phyloP scores from a whole-genome alignment of 2,113 vertebrate genomes.

The Lepidiolamprologus cunningtoni region DNA sequence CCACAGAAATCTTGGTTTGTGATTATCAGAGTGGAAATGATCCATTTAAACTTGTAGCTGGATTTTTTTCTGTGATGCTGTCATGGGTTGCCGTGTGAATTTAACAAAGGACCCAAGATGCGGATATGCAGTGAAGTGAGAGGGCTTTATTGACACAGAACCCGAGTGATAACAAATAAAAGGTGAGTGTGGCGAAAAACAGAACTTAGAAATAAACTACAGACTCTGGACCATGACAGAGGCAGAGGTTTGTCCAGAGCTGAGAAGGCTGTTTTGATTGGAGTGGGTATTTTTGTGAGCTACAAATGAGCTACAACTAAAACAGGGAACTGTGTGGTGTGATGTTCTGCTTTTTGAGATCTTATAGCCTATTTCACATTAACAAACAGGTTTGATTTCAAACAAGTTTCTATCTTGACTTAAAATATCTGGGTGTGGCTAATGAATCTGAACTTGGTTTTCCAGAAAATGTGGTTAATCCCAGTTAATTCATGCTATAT shows the following conservation, averaged over 20 bases:
- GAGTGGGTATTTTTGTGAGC: not conserved
- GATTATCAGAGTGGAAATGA: constrained; percentile 40
- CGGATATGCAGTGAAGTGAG: not conserved
- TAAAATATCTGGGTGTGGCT: not conserved
- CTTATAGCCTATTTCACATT: not conserved
- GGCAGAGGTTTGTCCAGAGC: not conserved
- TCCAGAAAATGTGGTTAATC: not conserved
- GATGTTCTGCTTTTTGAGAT: not conserved
- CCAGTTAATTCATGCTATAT: not conserved
- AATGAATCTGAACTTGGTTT: not conserved
- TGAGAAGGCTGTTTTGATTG: not conserved
- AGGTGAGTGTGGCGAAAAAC: not conserved
- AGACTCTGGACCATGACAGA: not conserved
- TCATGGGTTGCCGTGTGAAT: not conserved
- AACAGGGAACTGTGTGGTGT: constrained; percentile 3
- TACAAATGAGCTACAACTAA: constrained; percentile 19
- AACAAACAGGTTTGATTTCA: not conserved
- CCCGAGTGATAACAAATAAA: not conserved
- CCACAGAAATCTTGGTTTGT: constrained; percentile 9
- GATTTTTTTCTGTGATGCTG: not conserved
- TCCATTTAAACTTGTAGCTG: constrained; percentile 25
- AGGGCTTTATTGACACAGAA: not conserved
- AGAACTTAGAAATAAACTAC: not conserved
- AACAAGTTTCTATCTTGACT: not conserved
- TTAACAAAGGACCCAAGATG: not conserved